A percentile compares a stretch with the other conserved stretches of the same genome.
Conservation (phyloP, 2,888 invertebrate species). For the Cryptocheilus praepositus region DNA sequence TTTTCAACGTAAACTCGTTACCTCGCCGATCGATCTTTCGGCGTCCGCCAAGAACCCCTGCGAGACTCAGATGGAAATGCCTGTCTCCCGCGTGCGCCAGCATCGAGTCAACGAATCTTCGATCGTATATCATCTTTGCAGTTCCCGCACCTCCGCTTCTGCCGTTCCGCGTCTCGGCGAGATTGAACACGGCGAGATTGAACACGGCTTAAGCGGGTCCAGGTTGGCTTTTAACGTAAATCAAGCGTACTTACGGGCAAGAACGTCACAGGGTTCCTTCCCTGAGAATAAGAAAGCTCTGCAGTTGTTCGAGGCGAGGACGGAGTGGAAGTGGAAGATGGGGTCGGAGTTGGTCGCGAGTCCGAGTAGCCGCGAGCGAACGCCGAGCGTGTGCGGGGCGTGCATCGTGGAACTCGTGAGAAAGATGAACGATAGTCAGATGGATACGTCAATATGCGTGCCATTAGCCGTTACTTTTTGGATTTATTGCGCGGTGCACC, state of each 20-base stretch:
- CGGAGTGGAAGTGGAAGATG: not conserved
- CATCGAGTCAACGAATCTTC: constrained; percentile 46
- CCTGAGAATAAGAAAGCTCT: constrained; percentile 30
- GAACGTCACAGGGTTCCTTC: too few species aligned
- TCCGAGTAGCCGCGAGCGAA: constrained; percentile 49
- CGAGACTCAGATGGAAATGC: too few species aligned
- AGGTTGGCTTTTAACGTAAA: constrained; percentile 53
- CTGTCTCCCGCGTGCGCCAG: not conserved
- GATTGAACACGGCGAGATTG: constrained; percentile 28
- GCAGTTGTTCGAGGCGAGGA: constrained; percentile 29
- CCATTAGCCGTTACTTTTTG: constrained; percentile 54
- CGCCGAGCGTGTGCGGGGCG: constrained; percentile 18
- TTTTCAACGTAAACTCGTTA: too few species aligned
- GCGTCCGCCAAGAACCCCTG: too few species aligned
- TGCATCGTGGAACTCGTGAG: constrained; percentile 56
- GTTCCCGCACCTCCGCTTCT: constrained; percentile 25
- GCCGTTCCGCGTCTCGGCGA: not conserved
- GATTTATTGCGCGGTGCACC: constrained; percentile 58
- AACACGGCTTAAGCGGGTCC: constrained; percentile 35
- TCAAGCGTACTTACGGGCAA: constrained; percentile 50
- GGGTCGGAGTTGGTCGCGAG: not conserved
- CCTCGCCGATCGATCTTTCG: too few species aligned
- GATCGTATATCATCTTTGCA: constrained; percentile 54
- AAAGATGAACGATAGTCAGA: constrained; percentile 66
- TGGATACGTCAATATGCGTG: constrained; percentile 61